Evolutionary conservation across 2,113 vertebrate species (phyloP).

Genomic region (Rhynchomys soricoides): DNA sequence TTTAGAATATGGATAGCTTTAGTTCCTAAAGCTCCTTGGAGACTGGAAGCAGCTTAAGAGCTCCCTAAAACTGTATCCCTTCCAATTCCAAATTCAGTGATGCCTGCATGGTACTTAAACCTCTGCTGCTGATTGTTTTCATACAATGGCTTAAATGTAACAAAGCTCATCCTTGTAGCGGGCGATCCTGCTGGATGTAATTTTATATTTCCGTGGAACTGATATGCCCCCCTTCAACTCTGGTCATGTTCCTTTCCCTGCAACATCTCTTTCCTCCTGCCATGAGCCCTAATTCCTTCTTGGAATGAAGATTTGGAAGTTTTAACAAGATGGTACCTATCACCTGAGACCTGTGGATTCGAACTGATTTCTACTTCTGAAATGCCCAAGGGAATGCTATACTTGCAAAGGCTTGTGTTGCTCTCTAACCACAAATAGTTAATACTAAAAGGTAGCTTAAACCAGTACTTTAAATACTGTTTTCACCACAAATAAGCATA

Average conservation of each 20-base stretch:
- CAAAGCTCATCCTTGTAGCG: not conserved
- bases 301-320: not conserved
- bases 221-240: not conserved
- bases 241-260: not conserved
- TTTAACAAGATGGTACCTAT: not conserved
- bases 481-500: slow-evolving; percentile 23
- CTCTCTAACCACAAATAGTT: not conserved
- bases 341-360: not conserved
- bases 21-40: not conserved
- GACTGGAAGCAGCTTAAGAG: not conserved
- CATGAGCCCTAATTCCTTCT: not conserved
- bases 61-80: not conserved
- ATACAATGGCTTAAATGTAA: not conserved
- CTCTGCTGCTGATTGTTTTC: not conserved
- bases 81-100: not conserved
- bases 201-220: not conserved
- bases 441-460: slow-evolving; percentile 18
- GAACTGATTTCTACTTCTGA: not conserved
- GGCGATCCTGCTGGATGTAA: not conserved
- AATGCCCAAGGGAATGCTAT: not conserved
- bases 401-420: not conserved
- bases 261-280: not conserved
- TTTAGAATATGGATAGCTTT: not conserved
- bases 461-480: not conserved
- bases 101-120: not conserved